These are phyloP conservation scores for Ochropleura leucogaster DNA, from an alignment of 2,888 invertebrate genomes.

Conservation along the genomic window DNA sequence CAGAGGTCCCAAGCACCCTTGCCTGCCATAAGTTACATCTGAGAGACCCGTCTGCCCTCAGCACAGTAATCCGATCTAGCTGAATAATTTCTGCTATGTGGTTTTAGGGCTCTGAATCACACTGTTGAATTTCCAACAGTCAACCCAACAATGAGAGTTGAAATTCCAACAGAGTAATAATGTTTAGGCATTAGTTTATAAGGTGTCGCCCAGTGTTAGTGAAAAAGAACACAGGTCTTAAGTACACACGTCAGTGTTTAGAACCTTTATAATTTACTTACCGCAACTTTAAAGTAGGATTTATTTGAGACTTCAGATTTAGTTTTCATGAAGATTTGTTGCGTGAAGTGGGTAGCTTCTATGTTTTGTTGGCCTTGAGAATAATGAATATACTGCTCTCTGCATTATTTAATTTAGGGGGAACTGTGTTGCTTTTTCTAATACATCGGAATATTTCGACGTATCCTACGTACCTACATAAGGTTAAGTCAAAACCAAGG, in stretches of 20 bases:
- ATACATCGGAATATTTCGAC: background rate
- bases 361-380: background rate
- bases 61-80: constrained; percentile 46
- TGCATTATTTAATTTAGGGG: background rate
- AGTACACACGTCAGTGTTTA: constrained; percentile 26
- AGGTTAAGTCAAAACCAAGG: too few species aligned
- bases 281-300: constrained; percentile 19
- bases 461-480: too few species aligned
- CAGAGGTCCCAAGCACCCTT: constrained; percentile 22
- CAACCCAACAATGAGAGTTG: background rate
- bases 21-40: constrained; percentile 8
- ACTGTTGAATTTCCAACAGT: background rate
- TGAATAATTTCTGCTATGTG: constrained; percentile 47
- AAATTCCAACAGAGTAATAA: background rate
- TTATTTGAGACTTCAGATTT: constrained; percentile 9
- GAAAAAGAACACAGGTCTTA: constrained; percentile 22
- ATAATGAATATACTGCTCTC: background rate
- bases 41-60: constrained; percentile 21
- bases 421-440: background rate
- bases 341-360: background rate
- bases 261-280: constrained; percentile 4
- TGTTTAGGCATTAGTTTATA: background rate
- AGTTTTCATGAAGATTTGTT: background rate
- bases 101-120: constrained; percentile 31
- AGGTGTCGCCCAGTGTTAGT: background rate